phyloP scores from a whole-genome alignment of 2,113 vertebrate species.

The Hepsetus odoe region DNA sequence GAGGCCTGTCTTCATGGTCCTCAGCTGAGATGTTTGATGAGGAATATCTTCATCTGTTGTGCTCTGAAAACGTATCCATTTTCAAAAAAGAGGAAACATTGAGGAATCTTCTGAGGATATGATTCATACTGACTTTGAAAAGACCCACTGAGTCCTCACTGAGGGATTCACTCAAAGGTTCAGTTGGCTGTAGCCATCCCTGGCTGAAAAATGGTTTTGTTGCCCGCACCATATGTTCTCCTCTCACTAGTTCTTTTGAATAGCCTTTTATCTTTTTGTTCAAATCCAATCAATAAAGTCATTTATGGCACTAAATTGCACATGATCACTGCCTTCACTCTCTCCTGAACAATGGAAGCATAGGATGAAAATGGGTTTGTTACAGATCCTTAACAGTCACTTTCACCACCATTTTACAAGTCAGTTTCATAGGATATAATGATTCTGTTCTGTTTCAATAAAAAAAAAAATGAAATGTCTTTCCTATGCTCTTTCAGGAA shows the following conservation, averaged over 20 bases:
- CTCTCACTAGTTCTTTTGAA: not conserved
- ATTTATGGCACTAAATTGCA: not conserved
- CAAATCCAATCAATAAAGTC: not conserved
- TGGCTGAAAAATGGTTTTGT: too few relatives aligned
- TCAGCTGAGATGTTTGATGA: slow-evolving; percentile 1
- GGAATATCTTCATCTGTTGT: slow-evolving; percentile 32
- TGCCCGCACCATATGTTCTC: not conserved
- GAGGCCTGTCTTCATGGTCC: slow-evolving; percentile 55
- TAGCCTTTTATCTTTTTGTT: not conserved
- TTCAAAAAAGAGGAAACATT: not conserved
- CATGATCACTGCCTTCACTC: not conserved
- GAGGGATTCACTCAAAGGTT: not conserved
- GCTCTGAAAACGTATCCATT: slow-evolving; percentile 13
- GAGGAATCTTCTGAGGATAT: not conserved
- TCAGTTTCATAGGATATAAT: not conserved
- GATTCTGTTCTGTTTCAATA: not conserved
- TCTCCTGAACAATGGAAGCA: not conserved
- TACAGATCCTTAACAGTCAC: not conserved
- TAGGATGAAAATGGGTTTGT: not conserved
- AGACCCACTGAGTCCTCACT: not conserved
- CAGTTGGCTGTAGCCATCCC: too few relatives aligned
- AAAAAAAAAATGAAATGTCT: too few relatives aligned
- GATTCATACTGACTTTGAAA: not conserved
- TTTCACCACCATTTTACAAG: not conserved
- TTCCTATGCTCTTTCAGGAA: too few relatives aligned